Evolutionary conservation across 2,888 invertebrate species (phyloP).

Genomic region (Dynastes tityus): DNA sequence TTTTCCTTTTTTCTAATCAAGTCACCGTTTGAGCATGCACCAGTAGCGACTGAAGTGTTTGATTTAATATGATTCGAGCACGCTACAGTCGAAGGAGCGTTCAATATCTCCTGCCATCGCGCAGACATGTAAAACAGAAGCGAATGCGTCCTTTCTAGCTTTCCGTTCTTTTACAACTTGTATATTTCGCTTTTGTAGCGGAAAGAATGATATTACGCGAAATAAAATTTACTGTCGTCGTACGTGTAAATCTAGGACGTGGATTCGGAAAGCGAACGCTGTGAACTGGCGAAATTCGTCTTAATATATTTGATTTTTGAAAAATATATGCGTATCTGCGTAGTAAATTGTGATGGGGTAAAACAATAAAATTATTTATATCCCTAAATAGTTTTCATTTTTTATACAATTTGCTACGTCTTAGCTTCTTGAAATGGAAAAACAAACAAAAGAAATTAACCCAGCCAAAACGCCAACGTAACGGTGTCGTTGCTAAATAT

Average conservation of each 20-base stretch:
- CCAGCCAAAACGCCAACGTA: no score
- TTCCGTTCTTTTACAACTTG: constrained; percentile 5
- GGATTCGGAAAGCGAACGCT: neutral
- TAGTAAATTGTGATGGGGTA: no score
- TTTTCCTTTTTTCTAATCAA: no score
- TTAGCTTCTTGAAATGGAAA: no score
- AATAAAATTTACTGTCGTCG: neutral
- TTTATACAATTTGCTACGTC: no score
- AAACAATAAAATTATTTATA: no score
- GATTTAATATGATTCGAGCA: constrained; percentile 30
- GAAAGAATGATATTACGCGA: neutral
- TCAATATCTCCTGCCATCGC: constrained; percentile 19
- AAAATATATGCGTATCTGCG: no score
- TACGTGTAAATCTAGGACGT: neutral
- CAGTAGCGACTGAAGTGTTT: constrained; percentile 11
- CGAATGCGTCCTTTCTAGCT: neutral
- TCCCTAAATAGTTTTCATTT: no score
- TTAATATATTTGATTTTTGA: no score
- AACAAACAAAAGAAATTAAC: no score
- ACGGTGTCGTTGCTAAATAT: no score
- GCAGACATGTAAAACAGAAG: constrained; percentile 9
- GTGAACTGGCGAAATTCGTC: no score
- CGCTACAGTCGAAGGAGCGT: constrained; percentile 9
- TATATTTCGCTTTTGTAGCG: constrained; percentile 15
- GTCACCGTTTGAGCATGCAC: neutral